Evolutionary conservation across 2,888 invertebrate genomes (phyloP).

Genomic region (Sarcophaga variegata): DNA sequence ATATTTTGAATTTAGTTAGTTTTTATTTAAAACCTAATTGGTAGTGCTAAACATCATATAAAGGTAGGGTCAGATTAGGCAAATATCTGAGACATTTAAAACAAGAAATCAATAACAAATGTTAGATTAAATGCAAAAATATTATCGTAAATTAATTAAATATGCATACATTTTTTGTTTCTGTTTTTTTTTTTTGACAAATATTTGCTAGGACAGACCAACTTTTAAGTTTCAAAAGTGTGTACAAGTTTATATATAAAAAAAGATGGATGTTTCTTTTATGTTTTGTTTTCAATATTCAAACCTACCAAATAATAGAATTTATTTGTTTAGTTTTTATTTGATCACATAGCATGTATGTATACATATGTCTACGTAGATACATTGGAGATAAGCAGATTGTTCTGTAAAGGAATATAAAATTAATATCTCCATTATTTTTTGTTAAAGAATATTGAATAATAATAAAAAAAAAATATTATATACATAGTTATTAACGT

Average conservation of each 20-base stretch:
- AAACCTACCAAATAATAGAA: neutral
- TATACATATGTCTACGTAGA: neutral
- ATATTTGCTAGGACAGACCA: too few species aligned
- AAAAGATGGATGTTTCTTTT: too few species aligned
- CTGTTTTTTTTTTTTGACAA: too few species aligned
- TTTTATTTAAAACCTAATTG: constrained; percentile 46
- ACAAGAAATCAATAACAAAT: neutral
- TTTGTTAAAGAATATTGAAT: too few species aligned
- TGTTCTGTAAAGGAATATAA: constrained; percentile 18
- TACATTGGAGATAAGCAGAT: neutral
- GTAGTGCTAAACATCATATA: neutral
- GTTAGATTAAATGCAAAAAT: neutral
- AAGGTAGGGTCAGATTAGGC: neutral
- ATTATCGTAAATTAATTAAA: too few species aligned
- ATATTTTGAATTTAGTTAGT: constrained; percentile 63
- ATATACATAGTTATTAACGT: constrained; percentile 13
- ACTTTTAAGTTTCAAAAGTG: too few species aligned
- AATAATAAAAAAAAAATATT: constrained; percentile 16
- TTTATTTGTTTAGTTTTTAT: constrained; percentile 3
- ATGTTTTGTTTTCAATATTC: too few species aligned
- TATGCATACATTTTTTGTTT: too few species aligned
- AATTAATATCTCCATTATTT: neutral
- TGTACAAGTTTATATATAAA: too few species aligned
- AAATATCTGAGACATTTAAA: neutral
- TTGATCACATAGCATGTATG: neutral